Conservation (phyloP, 2,888 invertebrate species). For the Tetrapedia diversipes region DNA sequence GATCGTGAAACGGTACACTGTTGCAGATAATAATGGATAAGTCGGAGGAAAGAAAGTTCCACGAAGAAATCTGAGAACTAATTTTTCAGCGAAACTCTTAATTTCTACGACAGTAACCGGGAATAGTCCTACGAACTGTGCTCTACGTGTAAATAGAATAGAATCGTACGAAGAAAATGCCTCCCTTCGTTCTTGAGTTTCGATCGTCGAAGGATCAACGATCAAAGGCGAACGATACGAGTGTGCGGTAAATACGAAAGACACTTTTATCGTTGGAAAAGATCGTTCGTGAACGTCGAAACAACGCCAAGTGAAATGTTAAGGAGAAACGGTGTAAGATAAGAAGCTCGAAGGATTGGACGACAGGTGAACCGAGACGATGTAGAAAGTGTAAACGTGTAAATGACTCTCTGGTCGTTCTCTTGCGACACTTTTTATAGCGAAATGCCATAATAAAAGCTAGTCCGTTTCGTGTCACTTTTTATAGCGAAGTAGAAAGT, state of each 20-base stretch:
- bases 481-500: conserved; percentile 70
- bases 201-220: background rate
- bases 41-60: background rate
- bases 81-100: too few relatives aligned
- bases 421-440: conserved; percentile 66
- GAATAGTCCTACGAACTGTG: conserved; percentile 4
- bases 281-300: conserved; percentile 16
- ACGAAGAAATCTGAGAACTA: background rate
- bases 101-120: background rate
- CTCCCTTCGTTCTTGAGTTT: background rate
- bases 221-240: background rate
- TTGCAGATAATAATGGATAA: too few relatives aligned
- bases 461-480: conserved; percentile 68
- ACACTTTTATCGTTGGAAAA: background rate
- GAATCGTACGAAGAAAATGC: background rate
- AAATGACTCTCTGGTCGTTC: conserved; percentile 52
- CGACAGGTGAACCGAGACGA: conserved; percentile 4
- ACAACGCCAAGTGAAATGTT: background rate
- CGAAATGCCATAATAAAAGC: conserved; percentile 60
- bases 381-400: conserved; percentile 54
- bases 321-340: conserved; percentile 16
- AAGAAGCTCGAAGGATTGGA: background rate
- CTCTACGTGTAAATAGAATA: background rate
- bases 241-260: too few relatives aligned
- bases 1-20: too few relatives aligned